phyloP scores from a whole-genome alignment of 2,797 vertebrate species.

The Cirrhinus molitorella region DNA sequence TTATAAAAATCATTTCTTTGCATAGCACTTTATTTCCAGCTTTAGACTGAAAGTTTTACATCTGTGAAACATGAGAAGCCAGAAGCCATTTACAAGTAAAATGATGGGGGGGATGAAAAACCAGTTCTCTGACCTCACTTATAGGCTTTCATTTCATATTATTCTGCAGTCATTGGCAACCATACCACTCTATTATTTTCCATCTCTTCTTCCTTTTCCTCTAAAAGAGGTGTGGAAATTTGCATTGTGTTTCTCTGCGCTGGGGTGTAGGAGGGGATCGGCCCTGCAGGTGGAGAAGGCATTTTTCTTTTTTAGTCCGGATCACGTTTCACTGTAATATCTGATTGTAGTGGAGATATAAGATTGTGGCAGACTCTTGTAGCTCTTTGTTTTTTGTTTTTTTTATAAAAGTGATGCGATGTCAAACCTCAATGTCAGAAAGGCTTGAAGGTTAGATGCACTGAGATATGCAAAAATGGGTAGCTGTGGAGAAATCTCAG shows the following conservation, averaged over 20 bases:
- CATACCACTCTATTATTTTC: too few species aligned
- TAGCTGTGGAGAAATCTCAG: neutral
- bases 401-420: too few species aligned
- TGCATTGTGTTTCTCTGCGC: neutral
- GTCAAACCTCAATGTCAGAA: neutral
- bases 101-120: neutral
- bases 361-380: neutral
- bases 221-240: neutral
- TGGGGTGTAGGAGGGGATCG: neutral
- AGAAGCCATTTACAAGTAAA: slow-evolving; percentile 7
- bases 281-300: neutral
- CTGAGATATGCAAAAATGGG: neutral
- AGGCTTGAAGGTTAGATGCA: neutral
- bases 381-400: neutral
- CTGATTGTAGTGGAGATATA: neutral
- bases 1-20: neutral
- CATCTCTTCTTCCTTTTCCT: neutral
- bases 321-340: neutral
- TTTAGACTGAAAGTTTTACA: neutral
- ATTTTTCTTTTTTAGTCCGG: neutral
- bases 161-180: neutral
- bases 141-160: neutral
- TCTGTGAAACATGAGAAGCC: neutral
- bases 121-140: neutral
- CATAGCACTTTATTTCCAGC: too few species aligned